Percentiles rank a stretch among this genome's conserved stretches.
These are phyloP conservation scores for Formica exsecta DNA, from an alignment of 1,140 invertebrate genomes.

Conservation along the genomic window DNA sequence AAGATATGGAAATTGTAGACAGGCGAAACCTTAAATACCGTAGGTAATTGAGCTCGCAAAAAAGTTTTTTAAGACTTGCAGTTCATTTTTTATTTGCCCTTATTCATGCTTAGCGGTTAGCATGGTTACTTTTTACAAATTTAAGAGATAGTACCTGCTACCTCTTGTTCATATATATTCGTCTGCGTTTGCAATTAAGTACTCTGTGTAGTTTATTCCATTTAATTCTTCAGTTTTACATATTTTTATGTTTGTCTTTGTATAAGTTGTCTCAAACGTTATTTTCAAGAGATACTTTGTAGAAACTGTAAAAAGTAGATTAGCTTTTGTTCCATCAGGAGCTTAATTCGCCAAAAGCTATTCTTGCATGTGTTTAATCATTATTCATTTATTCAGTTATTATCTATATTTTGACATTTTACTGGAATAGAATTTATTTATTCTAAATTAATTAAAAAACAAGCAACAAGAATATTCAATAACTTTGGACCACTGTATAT, in stretches of 20 bases:
- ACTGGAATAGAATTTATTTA: not conserved
- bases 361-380: not conserved
- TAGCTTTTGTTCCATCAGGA: not conserved
- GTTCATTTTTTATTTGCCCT: slow-evolving; percentile 53
- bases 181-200: slow-evolving; percentile 31
- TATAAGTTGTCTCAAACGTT: not conserved
- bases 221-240: not conserved
- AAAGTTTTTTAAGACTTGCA: slow-evolving; percentile 36
- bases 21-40: slow-evolving; percentile 21
- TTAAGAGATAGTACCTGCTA: slow-evolving; percentile 38
- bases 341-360: not conserved
- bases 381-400: not conserved
- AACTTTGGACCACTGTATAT: not conserved
- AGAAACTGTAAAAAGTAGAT: not conserved
- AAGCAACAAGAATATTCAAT: not conserved
- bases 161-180: slow-evolving; percentile 11
- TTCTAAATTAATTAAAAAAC: not conserved
- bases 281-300: not conserved
- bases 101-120: slow-evolving; percentile 37
- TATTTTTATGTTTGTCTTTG: not conserved
- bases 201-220: slow-evolving; percentile 13
- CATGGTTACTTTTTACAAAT: slow-evolving; percentile 43
- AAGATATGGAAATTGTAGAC: slow-evolving; percentile 4
- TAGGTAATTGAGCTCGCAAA: slow-evolving; percentile 48
- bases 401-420: not conserved